A percentile compares a stretch with the other conserved stretches of the same genome.
Conservation (phyloP, 2,113 vertebrate species). For the Probosciger aterrimus region DNA sequence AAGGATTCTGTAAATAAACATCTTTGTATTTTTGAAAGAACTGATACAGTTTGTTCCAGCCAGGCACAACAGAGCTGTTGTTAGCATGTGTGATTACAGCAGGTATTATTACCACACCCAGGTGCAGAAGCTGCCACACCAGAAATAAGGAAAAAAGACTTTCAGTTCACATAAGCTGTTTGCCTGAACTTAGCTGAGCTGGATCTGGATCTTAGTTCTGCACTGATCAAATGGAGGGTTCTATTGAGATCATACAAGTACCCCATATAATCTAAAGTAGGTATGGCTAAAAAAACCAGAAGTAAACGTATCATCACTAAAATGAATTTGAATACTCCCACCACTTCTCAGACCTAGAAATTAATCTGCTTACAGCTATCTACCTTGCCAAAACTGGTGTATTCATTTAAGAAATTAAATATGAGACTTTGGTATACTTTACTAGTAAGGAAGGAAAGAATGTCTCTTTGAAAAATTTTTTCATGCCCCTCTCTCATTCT, state of each 20-base stretch:
- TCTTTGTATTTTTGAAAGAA: background rate
- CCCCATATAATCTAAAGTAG: fast-evolving
- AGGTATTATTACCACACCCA: background rate
- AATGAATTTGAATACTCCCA: background rate
- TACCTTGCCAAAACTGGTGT: background rate
- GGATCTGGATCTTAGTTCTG: background rate
- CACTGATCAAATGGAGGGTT: background rate
- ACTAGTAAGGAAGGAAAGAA: background rate
- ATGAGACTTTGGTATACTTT: background rate
- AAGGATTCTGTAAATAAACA: background rate
- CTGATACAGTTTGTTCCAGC: background rate
- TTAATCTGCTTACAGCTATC: background rate
- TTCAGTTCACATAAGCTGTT: background rate
- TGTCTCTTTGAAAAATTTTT: background rate
- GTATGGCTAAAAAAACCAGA: background rate
- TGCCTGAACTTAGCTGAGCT: background rate
- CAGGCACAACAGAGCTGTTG: background rate
- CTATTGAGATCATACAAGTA: background rate
- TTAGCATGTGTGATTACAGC: background rate
- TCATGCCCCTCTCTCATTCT: conserved; percentile 20
- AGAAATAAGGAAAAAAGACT: background rate
- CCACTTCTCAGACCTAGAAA: background rate
- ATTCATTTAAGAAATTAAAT: conserved; percentile 14
- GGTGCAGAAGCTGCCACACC: background rate
- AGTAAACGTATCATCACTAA: background rate